Base-by-base conservation (phyloP, 2,888 invertebrate species). In the Notodonta dromedarius region DNA sequence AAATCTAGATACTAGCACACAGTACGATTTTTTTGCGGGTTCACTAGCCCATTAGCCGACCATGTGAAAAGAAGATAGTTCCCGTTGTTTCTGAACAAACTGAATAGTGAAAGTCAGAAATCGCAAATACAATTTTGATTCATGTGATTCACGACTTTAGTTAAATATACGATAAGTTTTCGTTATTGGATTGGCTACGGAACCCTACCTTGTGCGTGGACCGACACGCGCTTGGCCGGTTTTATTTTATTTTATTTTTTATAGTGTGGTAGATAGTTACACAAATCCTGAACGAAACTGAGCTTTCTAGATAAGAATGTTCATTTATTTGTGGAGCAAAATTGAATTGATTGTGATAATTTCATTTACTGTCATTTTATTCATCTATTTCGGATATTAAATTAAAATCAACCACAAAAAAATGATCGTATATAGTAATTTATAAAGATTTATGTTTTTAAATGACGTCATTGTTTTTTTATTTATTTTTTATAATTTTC, bases 201-300 rank as follows among this genome's bases (percentile, higher is more conserved):
- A 35, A 35, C 35, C 7, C 35, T 35, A 24, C 35, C 35, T 4
- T 35, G 35, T 35, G 35, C 35, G 35, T 35, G 35, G 7, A 3
- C 35, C 35, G 35, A 35, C 35, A 35, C 35, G 35, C 35, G 7
- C 35, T 35, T 35, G 35, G 35, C 35, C 35, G 35, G 35, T 73
- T 70, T 63, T 66, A n/a, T 67, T 67, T 63, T 61, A 55, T 71
- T 76, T 35, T 3, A 6, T 78, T 58, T 69, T 73, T 67, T 73
- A 66, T 83, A 84, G 83, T 78, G 79, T 84, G 82, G 86, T 87
- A 86, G 86, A 87, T 84, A 83, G 82, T 82, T 77, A 87, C 87
- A 87, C 85, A 85, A 79, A 76, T 88, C 90, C 90, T 92, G 91
- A 88, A 88, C 87, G 91, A 90, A 85, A 90, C 91, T 92, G 93